These are phyloP conservation scores for Eucidaris tribuloides DNA, from an alignment of 35 echinoderm and acorn worm genomes.

Conservation along the genomic window DNA sequence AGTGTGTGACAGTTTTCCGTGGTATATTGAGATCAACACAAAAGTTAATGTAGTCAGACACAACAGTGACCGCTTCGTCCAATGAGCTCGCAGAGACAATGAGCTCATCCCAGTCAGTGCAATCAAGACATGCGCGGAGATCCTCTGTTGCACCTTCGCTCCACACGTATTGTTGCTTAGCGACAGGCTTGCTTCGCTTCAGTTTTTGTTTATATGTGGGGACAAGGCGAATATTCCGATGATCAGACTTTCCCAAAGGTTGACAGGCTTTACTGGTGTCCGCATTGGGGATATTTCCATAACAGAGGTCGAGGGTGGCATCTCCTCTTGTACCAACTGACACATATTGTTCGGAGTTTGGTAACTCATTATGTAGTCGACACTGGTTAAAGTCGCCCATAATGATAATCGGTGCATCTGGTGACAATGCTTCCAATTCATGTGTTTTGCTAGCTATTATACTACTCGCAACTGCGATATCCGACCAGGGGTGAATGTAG, in stretches of 20 bases:
- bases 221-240: not conserved
- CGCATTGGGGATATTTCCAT: not conserved
- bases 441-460: not conserved
- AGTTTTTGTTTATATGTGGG: slow-evolving; percentile 27
- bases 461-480: not conserved
- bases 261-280: not conserved
- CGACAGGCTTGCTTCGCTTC: not conserved
- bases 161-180: not conserved
- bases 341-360: slow-evolving; percentile 5
- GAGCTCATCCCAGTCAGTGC: slow-evolving; percentile 57
- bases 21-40: slow-evolving; percentile 48
- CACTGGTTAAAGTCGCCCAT: slow-evolving; percentile 31
- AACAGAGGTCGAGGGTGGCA: not conserved
- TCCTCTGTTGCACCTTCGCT: not conserved
- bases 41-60: slow-evolving; percentile 53
- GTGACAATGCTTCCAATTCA: not conserved
- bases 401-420: not conserved
- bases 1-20: slow-evolving; percentile 17
- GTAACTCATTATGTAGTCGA: not conserved
- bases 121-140: slow-evolving; percentile 39
- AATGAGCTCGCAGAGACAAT: slow-evolving; percentile 17
- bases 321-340: not conserved
- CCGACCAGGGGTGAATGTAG: not conserved
- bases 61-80: slow-evolving; percentile 38
- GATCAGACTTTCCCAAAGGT: not conserved